Evolutionary conservation across 2,888 invertebrate species (phyloP), one percentile per base, ranked within the genome.

Genomic region (Limenitis camilla): DNA sequence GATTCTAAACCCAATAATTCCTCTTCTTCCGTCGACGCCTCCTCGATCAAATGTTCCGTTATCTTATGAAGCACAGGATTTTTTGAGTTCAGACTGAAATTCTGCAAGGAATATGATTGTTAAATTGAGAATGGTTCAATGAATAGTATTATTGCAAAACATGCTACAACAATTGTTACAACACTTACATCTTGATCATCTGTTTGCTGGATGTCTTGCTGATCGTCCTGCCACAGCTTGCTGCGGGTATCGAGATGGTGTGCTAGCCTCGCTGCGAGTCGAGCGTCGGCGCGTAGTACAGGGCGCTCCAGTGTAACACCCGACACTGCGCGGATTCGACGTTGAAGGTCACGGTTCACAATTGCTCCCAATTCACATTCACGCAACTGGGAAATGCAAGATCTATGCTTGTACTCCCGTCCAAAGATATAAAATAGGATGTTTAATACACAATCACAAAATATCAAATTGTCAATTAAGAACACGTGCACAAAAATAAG

Each of bases 21-120:
- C 63, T 99, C 99, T 72, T 99, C 99, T 79, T 99, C 99, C 0
- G 97, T 98, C 5, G 96, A 97, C 0, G 97, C 98, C 81, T 99
- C 99, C 78, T 99, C 99, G 60, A 99, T 98, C 47, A 99, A 84
- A 75, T 96, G 98, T 74, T 99, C 98, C 0, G 98, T 98, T 63
- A 99, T 98, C 74, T 98, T 98, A 72, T 96, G 94, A 55, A 99
- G 85, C 5, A 99, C 94, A 0, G 99, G 99, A 84, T 99, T 99
- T 65, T 92, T 93, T 0, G 95, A 94, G 44, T 92, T 91, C 38
- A 95, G 88, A 40, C 94, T 94, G 66, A 87, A 86, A 64, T 70
- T 83, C 77, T 86, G 61, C 62, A 36, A 48, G 49, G 45, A 9
- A 33, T 27, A 33, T 6, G 6, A 19, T 36, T 60, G 58, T 29